Base-by-base conservation (phyloP, 2,888 invertebrate species). In the Apamea epomidion region DNA sequence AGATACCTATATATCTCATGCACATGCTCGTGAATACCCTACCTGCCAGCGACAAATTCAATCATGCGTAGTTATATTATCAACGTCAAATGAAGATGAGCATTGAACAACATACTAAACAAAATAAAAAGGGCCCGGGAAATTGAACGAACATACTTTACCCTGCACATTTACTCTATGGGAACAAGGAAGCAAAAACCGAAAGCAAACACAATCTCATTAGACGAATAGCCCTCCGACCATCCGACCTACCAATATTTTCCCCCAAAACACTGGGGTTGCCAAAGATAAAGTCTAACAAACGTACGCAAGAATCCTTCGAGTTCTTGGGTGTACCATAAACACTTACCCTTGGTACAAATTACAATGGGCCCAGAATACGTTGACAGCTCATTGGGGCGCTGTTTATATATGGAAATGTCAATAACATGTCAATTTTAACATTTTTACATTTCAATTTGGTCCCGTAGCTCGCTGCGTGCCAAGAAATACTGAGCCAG, bases 131-230 rank as follows among this genome's bases (percentile, higher is more conserved):
- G 72, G 74, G 51, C 67, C 82, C 18, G 62, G 48, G n/a, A 70
- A 79, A 82, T 65, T 18, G 78, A 72, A 75, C 73, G 64, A 68
- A 54, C 74, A 73, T 72, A 64, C 68, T 74, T 75, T 62, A 67
- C 42, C 70, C 16, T 51, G 74, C 74, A 82, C 82, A 74, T 84
- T 82, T 72, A 79, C 71, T 76, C 73, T 64, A 72, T 45, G 70
- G 67, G 73, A 78, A 69, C 65, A 80, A 81, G 81, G 74, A 83
- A 87, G 81, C 77, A 80, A 80, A 87, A 88, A 84, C 80, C 78
- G 70, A 88, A 88, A 88, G 82, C 82, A 80, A 83, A 68, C 86
- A 76, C 87, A 86, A 84, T 82, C 82, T 84, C 81, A 87, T 88
- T 87, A 86, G 83, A 83, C 76, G 86, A 83, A 86, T 88, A 84